A percentile compares a stretch with the other conserved stretches of the same genome.
phyloP scores from a whole-genome alignment of 2,888 invertebrate genomes.

The Nipponacmea schrenckii region DNA sequence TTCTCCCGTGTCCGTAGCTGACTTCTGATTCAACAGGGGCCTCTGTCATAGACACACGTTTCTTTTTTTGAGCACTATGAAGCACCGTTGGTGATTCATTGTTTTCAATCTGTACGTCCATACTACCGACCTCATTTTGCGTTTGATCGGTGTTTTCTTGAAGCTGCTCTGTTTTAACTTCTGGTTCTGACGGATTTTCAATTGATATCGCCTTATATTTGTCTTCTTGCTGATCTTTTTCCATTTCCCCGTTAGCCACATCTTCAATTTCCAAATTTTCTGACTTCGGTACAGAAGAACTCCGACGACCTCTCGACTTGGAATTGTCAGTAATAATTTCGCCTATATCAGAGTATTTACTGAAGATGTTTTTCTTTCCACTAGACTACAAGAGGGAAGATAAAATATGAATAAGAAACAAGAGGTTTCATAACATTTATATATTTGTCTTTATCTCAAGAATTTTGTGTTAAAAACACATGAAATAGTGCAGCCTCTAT shows the following conservation, averaged over 20 bases:
- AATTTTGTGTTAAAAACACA: too few species aligned
- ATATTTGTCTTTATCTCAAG: too few species aligned
- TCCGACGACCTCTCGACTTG: neutral
- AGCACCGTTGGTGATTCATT: too few species aligned
- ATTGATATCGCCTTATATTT: neutral
- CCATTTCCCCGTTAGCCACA: neutral
- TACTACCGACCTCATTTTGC: too few species aligned
- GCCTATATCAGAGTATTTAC: slow-evolving; percentile 50
- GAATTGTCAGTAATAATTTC: slow-evolving; percentile 30
- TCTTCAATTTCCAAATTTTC: neutral
- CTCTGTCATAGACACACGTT: neutral
- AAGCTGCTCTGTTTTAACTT: too few species aligned
- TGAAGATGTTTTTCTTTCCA: slow-evolving; percentile 35
- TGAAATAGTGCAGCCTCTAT: too few species aligned
- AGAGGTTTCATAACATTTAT: too few species aligned
- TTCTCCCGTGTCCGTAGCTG: neutral
- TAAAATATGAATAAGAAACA: neutral
- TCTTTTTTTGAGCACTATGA: neutral
- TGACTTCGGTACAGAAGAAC: neutral
- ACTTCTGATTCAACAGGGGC: neutral
- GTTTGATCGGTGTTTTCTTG: too few species aligned
- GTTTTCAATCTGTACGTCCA: too few species aligned
- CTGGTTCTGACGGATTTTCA: too few species aligned
- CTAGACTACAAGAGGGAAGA: slow-evolving; percentile 13
- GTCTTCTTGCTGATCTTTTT: neutral